These are phyloP conservation scores for Euwallacea similis DNA, from an alignment of 1,140 invertebrate genomes.

Conservation along the genomic window DNA sequence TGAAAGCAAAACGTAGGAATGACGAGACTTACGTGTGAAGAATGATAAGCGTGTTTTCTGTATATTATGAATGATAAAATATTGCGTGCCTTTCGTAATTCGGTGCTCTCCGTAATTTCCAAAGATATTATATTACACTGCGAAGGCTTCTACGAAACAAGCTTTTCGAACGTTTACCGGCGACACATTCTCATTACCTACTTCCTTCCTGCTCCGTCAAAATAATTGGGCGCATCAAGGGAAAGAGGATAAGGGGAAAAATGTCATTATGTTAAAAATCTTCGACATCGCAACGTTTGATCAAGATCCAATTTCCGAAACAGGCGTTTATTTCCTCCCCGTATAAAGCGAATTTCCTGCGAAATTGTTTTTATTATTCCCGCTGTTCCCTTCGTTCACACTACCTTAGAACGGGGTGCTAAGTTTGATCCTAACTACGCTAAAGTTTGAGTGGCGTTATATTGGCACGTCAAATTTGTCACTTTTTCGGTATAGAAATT, in stretches of 20 bases:
- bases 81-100: no score
- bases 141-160: no score
- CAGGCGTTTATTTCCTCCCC: slow-evolving; percentile 5
- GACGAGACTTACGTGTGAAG: no score
- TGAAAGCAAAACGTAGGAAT: no score
- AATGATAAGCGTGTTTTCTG: no score
- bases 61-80: no score
- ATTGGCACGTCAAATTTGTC: no score
- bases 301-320: slow-evolving; percentile 12
- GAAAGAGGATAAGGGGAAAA: neutral
- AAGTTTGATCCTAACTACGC: no score
- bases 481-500: no score
- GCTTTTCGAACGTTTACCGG: neutral
- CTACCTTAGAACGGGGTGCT: neutral
- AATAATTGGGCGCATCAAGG: neutral
- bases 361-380: slow-evolving; percentile 1
- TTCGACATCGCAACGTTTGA: slow-evolving; percentile 8
- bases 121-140: no score
- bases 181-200: neutral
- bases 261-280: slow-evolving; percentile 7
- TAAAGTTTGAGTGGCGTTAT: no score
- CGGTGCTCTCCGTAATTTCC: no score
- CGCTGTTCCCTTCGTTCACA: neutral
- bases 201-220: neutral
- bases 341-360: neutral